Conservation (phyloP, 2,888 invertebrate species). For the Bembecia ichneumoniformis region DNA sequence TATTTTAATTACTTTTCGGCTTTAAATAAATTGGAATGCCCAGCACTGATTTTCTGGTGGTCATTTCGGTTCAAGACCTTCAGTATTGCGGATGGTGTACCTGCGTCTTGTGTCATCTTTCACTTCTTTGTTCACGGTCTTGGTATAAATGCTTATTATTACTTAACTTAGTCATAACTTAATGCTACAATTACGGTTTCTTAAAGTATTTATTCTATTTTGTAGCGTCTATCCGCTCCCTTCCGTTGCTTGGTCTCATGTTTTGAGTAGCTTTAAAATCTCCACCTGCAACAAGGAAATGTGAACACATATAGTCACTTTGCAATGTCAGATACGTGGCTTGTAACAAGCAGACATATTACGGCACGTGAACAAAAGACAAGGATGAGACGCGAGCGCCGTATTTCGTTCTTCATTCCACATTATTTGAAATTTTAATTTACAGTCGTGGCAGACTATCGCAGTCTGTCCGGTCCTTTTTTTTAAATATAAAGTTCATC, state of each 20-base stretch:
- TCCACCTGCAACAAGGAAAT: constrained; percentile 44
- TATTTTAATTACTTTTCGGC: constrained; percentile 31
- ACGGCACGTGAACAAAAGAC: too few species aligned
- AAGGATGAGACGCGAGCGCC: too few species aligned
- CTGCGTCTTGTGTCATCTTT: constrained; percentile 10
- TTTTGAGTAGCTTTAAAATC: constrained; percentile 31
- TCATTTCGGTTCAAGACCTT: constrained; percentile 13
- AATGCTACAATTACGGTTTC: constrained; percentile 65
- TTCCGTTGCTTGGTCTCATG: constrained; percentile 51
- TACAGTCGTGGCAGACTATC: too few species aligned
- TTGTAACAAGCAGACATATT: too few species aligned
- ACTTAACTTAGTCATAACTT: constrained; percentile 46
- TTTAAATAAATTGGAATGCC: constrained; percentile 58
- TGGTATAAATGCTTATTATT: constrained; percentile 60
- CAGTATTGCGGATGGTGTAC: neutral
- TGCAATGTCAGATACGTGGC: too few species aligned
- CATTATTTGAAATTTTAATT: too few species aligned
- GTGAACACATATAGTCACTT: neutral
- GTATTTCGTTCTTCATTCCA: too few species aligned
- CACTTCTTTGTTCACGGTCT: constrained; percentile 12
- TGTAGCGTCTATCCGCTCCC: constrained; percentile 40
- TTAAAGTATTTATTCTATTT: constrained; percentile 38
- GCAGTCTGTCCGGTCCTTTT: too few species aligned
- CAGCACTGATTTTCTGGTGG: constrained; percentile 34
- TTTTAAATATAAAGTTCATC: too few species aligned